Evolutionary conservation across 2,888 invertebrate genomes (phyloP), one percentile per base, ranked within the genome.

Genomic region (Acleris holmiana): DNA sequence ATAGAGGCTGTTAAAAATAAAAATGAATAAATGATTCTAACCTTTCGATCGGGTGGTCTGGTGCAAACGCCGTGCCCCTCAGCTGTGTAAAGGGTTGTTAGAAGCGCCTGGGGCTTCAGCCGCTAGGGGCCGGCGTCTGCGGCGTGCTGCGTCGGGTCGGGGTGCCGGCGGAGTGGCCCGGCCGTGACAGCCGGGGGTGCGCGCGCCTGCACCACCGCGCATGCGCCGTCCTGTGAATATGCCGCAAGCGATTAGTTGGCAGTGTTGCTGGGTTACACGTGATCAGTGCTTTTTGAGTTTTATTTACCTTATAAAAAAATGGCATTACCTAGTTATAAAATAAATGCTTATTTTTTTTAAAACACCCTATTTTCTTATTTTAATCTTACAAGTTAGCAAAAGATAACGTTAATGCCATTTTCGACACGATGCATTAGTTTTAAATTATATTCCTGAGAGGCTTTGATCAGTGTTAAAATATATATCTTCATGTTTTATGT

Each of bases 101-200:
- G 73, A 72, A 76, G 76, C 44, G 17, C 77, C 76, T 80, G 84
- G 88, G 88, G 89, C 89, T 89, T 85, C 89, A 81, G 91, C 89
- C 90, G 88, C 89, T 75, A 85, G 79, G 89, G 91, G 91, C 91
- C 90, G 90, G 91, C 88, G 90, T 89, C 86, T 23, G 55, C 54
- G 53, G 35, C 88, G 90, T 88, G 85, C 89, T 79, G 78, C 85
- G 85, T 80, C 83, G 79, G 85, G 82, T 85, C 85, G 85, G 84
- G 83, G 77, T 86, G 86, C 88, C 91, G 91, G 89, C 87, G 90
- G 89, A 91, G 88, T 91, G 91, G 80, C 54, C 55, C 51, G 59
- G 71, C 68, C 59, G 68, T 85, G 86, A 83, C 84, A 84, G 85
- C 82, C 81, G 72, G 62, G 71, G 62, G 71, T 80, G 80, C 82